A percentile compares a stretch with the other conserved stretches of the same genome.
phyloP scores from a whole-genome alignment of 2,113 vertebrate genomes.

The Sebastes fasciatus region DNA sequence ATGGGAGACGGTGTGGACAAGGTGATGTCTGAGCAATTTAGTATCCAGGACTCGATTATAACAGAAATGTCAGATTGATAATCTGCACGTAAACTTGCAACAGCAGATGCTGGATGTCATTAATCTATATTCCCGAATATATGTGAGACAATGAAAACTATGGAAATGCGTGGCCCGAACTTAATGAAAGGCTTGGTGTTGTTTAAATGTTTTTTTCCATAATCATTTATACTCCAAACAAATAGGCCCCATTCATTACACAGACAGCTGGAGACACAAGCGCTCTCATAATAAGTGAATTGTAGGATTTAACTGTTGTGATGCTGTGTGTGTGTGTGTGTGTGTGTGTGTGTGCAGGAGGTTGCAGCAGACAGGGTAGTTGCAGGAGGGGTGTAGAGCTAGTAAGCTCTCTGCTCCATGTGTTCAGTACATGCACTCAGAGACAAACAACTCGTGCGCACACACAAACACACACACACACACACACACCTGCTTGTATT shows the following conservation, averaged over 20 bases:
- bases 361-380: conserved; percentile 32
- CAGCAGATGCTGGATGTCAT: conserved; percentile 21
- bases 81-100: neutral
- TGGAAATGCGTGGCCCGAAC: conserved; percentile 2
- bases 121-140: conserved; percentile 35
- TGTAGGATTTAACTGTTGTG: conserved; percentile 12
- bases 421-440: conserved; percentile 25
- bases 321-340: conserved; percentile 11
- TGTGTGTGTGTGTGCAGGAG: conserved; percentile 17
- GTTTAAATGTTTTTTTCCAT: conserved; percentile 22
- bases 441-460: neutral
- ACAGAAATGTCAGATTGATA: neutral
- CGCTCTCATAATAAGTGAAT: neutral
- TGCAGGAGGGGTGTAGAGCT: conserved; percentile 66
- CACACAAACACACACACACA: conserved; percentile 2
- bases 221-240: conserved; percentile 19
- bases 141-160: neutral
- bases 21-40: neutral
- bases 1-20: neutral
- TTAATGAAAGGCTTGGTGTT: conserved; percentile 27
- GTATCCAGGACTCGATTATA: neutral
- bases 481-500: neutral
- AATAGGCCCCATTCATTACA: conserved; percentile 20
- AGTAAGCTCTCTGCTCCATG: conserved; percentile 55
- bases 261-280: neutral